These are phyloP conservation scores for Osmerus mordax DNA, from an alignment of 2,113 vertebrate genomes.

Conservation along the genomic window DNA sequence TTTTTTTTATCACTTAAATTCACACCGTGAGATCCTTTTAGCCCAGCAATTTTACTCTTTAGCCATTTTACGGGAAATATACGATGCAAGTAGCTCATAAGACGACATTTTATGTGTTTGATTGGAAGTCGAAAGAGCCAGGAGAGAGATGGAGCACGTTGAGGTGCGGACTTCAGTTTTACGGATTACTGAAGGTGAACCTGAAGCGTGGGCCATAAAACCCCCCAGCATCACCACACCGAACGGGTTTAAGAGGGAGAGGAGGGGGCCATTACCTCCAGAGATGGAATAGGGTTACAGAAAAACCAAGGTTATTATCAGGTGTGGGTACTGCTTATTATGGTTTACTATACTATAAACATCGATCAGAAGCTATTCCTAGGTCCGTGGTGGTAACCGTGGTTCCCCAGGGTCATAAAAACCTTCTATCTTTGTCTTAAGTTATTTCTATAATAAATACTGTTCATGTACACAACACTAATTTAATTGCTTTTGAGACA, in stretches of 20 bases:
- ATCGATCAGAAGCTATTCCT: conserved; percentile 40
- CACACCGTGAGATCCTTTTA: background rate
- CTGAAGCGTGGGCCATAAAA: conserved; percentile 51
- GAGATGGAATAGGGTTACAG: conserved; percentile 44
- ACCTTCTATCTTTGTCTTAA: background rate
- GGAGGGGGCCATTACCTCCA: conserved; percentile 50
- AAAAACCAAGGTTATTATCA: conserved; percentile 34
- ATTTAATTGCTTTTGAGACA: too few species aligned
- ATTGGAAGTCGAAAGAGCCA: conserved; percentile 46
- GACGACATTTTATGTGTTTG: conserved; percentile 54
- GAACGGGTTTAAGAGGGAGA: conserved; percentile 7
- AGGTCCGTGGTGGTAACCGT: conserved; percentile 5
- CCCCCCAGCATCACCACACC: too few species aligned
- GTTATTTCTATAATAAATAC: background rate
- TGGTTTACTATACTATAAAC: conserved; percentile 48
- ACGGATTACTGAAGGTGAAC: conserved; percentile 62
- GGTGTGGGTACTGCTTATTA: conserved; percentile 52
- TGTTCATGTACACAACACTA: too few species aligned
- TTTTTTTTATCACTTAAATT: conserved; percentile 29
- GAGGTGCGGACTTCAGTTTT: conserved; percentile 50
- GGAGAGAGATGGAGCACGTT: conserved; percentile 43
- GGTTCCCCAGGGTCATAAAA: background rate
- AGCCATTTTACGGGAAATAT: conserved; percentile 44
- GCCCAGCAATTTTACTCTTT: background rate
- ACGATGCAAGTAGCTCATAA: conserved; percentile 42